These are phyloP conservation scores for Pseudomyrmex dendroicus DNA, from an alignment of 1,140 invertebrate genomes.

Conservation along the genomic window DNA sequence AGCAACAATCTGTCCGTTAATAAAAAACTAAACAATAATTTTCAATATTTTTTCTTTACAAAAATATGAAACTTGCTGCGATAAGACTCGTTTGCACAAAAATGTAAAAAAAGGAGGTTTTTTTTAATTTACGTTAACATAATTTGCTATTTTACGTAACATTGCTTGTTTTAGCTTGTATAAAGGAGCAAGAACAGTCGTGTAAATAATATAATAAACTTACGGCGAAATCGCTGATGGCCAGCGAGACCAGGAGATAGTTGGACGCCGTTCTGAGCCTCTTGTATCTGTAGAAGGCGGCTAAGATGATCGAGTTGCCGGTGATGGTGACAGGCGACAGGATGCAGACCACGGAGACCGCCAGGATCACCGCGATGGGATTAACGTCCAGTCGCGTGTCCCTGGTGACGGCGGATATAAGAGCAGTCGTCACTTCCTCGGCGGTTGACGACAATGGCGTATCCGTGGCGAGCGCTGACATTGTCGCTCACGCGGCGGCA, in stretches of 20 bases:
- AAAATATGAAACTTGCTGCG: too few species aligned
- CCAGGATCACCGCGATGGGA: slow-evolving; percentile 83
- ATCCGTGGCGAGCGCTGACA: slow-evolving; percentile 77
- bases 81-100: too few species aligned
- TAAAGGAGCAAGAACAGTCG: too few species aligned
- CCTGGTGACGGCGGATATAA: slow-evolving; percentile 77
- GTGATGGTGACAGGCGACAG: slow-evolving; percentile 86
- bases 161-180: too few species aligned
- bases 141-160: too few species aligned
- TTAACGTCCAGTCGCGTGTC: slow-evolving; percentile 76
- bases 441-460: slow-evolving; percentile 64
- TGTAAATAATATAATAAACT: slow-evolving; percentile 52
- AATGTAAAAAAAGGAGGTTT: too few species aligned
- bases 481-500: slow-evolving; percentile 62
- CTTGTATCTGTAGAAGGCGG: slow-evolving; percentile 87
- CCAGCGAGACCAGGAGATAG: slow-evolving; percentile 90
- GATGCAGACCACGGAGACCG: slow-evolving; percentile 86
- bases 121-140: too few species aligned
- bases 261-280: slow-evolving; percentile 89
- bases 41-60: too few species aligned
- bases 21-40: too few species aligned
- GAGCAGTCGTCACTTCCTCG: slow-evolving; percentile 77
- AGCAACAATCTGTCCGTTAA: too few species aligned
- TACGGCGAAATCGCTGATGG: slow-evolving; percentile 90
- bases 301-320: slow-evolving; percentile 86